phyloP scores from a whole-genome alignment of 2,797 vertebrate genomes.

The Danio jaintianensis region DNA sequence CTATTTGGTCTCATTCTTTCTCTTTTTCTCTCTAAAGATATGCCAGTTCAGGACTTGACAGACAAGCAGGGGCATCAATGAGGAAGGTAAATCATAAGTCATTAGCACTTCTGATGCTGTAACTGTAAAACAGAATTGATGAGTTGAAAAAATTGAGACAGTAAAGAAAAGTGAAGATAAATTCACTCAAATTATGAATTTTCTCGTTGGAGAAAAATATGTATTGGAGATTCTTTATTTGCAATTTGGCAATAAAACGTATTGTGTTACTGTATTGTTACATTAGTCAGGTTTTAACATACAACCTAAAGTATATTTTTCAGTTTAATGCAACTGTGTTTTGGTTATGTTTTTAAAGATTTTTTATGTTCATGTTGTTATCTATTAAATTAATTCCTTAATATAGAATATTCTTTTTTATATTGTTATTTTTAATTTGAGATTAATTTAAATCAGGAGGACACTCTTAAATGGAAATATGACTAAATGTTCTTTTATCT shows the following conservation, averaged over 20 bases:
- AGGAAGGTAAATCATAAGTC: slow-evolving; percentile 77
- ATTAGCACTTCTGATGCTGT: too few species aligned
- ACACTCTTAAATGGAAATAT: too few species aligned
- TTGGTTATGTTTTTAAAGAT: background rate
- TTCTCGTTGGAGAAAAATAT: background rate
- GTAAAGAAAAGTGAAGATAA: background rate
- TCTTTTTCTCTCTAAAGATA: slow-evolving; percentile 71
- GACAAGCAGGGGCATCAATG: slow-evolving; percentile 81
- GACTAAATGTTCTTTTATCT: too few species aligned
- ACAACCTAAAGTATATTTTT: background rate
- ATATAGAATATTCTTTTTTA: background rate
- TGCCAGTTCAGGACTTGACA: slow-evolving; percentile 78
- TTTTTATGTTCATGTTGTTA: background rate
- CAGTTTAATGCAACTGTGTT: background rate
- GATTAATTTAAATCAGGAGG: background rate
- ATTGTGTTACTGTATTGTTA: background rate
- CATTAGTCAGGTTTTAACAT: background rate
- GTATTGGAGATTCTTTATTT: background rate
- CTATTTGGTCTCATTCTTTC: background rate
- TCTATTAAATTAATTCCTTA: background rate
- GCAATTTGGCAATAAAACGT: background rate
- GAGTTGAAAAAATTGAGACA: too few species aligned
- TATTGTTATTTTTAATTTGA: background rate
- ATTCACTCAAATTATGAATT: background rate
- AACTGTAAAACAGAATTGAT: too few species aligned